Percentiles rank a stretch among this genome's conserved stretches.
Conservation (phyloP, 2,113 vertebrate species). For the Cynopterus brachyotis region DNA sequence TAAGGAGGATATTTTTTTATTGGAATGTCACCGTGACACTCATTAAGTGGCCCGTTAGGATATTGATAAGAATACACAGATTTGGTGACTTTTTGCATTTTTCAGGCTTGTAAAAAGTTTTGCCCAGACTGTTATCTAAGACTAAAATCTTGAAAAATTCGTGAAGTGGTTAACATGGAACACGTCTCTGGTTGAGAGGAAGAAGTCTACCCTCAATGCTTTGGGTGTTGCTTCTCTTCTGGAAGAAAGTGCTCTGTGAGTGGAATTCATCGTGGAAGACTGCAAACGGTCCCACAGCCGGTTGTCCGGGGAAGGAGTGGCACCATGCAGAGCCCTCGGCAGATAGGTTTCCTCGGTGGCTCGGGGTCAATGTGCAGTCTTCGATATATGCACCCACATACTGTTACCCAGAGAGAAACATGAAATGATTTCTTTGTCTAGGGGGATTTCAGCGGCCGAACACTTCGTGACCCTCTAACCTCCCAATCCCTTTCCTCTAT, state of each 20-base stretch:
- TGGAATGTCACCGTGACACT: neutral
- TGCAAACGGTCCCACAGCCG: fast-evolving
- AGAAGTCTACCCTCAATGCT: neutral
- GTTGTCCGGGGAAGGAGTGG: neutral
- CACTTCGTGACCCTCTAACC: neutral
- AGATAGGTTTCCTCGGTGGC: neutral
- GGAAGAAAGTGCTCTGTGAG: neutral
- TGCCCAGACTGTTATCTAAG: neutral
- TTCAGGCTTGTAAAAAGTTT: neutral
- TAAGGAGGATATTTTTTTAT: neutral
- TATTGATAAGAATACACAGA: neutral
- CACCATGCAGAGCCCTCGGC: neutral
- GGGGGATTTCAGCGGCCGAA: neutral
- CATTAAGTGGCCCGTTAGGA: neutral
- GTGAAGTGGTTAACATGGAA: neutral
- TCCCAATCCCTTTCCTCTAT: neutral
- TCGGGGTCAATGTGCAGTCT: neutral
- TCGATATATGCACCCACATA: fast-evolving
- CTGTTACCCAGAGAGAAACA: neutral
- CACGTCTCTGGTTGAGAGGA: neutral
- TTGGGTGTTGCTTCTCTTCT: neutral
- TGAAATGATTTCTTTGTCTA: constrained; percentile 42
- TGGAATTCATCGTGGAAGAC: neutral
- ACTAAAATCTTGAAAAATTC: neutral
- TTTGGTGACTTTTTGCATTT: neutral